Evolutionary conservation across 2,797 vertebrate species (phyloP).

Genomic region (Craterocephalus amniculus): DNA sequence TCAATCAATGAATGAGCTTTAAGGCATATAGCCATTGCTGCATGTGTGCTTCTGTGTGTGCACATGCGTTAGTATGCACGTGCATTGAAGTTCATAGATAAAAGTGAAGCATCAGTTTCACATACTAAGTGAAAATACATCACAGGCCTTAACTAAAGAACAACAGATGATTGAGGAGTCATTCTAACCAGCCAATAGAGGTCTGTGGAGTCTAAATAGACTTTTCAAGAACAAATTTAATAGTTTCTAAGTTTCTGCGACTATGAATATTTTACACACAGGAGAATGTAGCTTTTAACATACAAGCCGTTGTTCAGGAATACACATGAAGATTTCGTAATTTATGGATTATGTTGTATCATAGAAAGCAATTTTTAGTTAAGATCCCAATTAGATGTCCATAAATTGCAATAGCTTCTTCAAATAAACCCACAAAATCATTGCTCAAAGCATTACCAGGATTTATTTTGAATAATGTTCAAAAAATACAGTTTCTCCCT

Average conservation of each 20-base stretch:
- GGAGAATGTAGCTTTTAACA: no score
- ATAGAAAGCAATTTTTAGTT: background rate
- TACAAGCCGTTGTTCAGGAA: no score
- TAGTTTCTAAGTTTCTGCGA: background rate
- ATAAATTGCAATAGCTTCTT: no score
- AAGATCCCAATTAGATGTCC: background rate
- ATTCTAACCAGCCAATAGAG: background rate
- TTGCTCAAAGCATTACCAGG: no score
- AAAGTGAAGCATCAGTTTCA: background rate
- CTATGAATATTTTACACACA: no score
- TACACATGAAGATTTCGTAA: no score
- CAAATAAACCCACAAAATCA: background rate
- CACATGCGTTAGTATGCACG: background rate
- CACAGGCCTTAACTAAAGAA: background rate
- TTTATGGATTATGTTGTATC: no score
- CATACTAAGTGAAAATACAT: background rate
- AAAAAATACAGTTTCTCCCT: no score
- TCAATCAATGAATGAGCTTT: slow-evolving; percentile 1
- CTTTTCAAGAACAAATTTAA: no score
- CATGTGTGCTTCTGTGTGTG: background rate
- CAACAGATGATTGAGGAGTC: background rate
- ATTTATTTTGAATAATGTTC: background rate
- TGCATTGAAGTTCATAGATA: background rate
- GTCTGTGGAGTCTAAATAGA: background rate
- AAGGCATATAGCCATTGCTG: background rate